These are phyloP conservation scores for Bufotes viridis DNA, from an alignment of 2,797 vertebrate species.

Conservation along the genomic window DNA sequence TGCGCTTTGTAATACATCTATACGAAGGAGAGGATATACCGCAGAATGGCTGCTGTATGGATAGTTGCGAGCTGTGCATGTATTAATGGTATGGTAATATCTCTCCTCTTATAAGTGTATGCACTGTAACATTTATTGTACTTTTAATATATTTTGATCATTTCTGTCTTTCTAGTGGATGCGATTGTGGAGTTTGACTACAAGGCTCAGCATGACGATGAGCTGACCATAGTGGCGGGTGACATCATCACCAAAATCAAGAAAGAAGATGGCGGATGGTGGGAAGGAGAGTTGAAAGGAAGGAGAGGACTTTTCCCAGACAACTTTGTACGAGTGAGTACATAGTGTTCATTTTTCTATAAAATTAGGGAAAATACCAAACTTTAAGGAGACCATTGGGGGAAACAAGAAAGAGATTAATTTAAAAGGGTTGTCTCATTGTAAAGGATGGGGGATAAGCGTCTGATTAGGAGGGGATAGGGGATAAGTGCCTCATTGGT, in stretches of 20 bases:
- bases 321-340: slow-evolving; percentile 99
- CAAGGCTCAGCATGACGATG: slow-evolving; percentile 97
- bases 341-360: slow-evolving; percentile 44
- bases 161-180: slow-evolving; percentile 81
- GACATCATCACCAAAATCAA: slow-evolving; percentile 97
- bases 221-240: slow-evolving; percentile 96
- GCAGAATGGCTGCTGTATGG: too few species aligned
- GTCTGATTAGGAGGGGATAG: too few species aligned
- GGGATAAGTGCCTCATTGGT: too few species aligned
- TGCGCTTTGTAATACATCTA: too few species aligned
- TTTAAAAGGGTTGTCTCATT: not conserved
- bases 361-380: not conserved
- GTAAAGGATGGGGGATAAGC: too few species aligned
- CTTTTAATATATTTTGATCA: not conserved
- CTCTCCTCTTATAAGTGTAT: too few species aligned
- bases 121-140: not conserved
- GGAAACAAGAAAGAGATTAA: not conserved
- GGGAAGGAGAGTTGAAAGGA: slow-evolving; percentile 97
- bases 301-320: slow-evolving; percentile 97
- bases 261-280: slow-evolving; percentile 97
- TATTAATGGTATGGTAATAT: too few species aligned
- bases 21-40: too few species aligned
- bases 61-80: too few species aligned
- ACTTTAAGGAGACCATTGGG: not conserved
- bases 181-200: slow-evolving; percentile 99